These are phyloP conservation scores for Prosopocoilus inquinatus DNA, from an alignment of 2,888 invertebrate species.

Conservation along the genomic window DNA sequence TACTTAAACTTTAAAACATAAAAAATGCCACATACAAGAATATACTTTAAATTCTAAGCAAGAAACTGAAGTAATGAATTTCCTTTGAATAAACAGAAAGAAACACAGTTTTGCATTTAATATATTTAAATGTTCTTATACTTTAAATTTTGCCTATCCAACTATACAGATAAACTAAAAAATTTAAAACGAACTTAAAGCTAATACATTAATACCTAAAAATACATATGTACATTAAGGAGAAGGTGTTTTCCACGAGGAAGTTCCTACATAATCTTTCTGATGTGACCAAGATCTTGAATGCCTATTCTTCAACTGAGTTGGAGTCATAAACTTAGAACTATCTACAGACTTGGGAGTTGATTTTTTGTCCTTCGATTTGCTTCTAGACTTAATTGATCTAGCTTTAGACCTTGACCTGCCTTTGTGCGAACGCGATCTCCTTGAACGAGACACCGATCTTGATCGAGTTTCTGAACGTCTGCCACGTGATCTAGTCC, in stretches of 20 bases:
- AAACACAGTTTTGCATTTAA: too few relatives aligned
- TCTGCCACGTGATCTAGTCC: slow-evolving; percentile 37
- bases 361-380: slow-evolving; percentile 24
- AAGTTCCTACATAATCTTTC: slow-evolving; percentile 43
- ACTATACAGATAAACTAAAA: too few relatives aligned
- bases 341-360: slow-evolving; percentile 41
- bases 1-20: too few relatives aligned
- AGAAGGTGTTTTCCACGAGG: slow-evolving; percentile 57
- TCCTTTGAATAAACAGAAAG: too few relatives aligned
- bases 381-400: slow-evolving; percentile 19
- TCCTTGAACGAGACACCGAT: slow-evolving; percentile 26
- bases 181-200: too few relatives aligned
- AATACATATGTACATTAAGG: background rate
- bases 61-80: too few relatives aligned
- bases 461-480: slow-evolving; percentile 27
- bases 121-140: too few relatives aligned
- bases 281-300: slow-evolving; percentile 65
- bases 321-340: slow-evolving; percentile 44
- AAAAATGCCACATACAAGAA: too few relatives aligned
- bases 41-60: too few relatives aligned
- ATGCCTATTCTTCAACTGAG: slow-evolving; percentile 42
- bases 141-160: too few relatives aligned
- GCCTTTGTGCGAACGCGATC: slow-evolving; percentile 13
- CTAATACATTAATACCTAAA: too few relatives aligned
- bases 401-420: slow-evolving; percentile 8